These are phyloP conservation scores for Spatulosminthurus flaviceps DNA, from an alignment of 2,888 invertebrate genomes.

Conservation along the genomic window DNA sequence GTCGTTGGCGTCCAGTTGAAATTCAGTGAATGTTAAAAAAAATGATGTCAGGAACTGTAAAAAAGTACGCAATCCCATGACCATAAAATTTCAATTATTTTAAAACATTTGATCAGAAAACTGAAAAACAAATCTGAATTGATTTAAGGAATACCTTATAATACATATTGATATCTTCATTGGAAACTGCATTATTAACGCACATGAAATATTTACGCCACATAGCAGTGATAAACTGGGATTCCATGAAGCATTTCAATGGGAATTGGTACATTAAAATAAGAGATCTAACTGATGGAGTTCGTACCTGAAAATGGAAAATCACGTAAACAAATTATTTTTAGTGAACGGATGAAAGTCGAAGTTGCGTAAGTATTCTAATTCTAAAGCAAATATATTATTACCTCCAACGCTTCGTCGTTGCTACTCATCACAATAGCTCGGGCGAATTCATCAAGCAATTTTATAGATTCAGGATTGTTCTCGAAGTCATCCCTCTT, in stretches of 20 bases:
- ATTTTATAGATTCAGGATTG: neutral
- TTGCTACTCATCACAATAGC: slow-evolving; percentile 15
- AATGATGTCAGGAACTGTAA: slow-evolving; percentile 45
- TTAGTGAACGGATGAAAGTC: neutral
- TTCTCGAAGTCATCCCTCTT: slow-evolving; percentile 31
- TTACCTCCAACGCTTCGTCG: slow-evolving; percentile 39
- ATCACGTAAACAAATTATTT: no score
- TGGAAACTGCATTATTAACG: slow-evolving; percentile 39
- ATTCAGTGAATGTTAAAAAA: slow-evolving; percentile 38
- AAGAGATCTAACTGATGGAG: slow-evolving; percentile 38
- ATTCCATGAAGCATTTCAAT: slow-evolving; percentile 32
- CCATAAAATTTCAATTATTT: neutral
- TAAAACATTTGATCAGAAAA: neutral
- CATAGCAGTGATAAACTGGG: slow-evolving; percentile 19
- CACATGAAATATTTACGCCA: slow-evolving; percentile 46
- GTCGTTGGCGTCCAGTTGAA: slow-evolving; percentile 33
- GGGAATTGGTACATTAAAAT: slow-evolving; percentile 43
- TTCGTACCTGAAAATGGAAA: slow-evolving; percentile 20
- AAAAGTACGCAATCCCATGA: neutral
- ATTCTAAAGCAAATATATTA: no score
- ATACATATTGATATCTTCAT: slow-evolving; percentile 47
- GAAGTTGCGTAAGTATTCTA: no score
- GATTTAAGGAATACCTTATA: slow-evolving; percentile 33
- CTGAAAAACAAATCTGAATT: neutral
- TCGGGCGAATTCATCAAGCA: slow-evolving; percentile 35